Evolutionary conservation across 2,888 invertebrate species (phyloP).

Genomic region (Macropis europaea): DNA sequence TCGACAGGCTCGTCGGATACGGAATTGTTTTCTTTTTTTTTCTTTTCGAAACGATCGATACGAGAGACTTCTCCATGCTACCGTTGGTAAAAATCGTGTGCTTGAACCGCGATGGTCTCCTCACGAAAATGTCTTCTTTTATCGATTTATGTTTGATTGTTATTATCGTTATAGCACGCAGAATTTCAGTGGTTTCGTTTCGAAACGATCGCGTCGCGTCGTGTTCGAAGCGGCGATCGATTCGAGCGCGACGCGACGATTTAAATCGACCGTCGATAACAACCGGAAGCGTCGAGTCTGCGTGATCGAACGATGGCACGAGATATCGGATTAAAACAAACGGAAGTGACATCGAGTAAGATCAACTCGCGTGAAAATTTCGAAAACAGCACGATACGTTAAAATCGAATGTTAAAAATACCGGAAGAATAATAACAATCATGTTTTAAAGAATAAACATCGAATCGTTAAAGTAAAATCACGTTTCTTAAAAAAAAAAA

Average conservation of each 20-base stretch:
- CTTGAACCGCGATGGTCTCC: constrained; percentile 7
- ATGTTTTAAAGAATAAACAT: not conserved
- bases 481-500: not conserved
- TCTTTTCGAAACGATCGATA: constrained; percentile 21
- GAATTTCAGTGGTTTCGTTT: not conserved
- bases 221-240: constrained; percentile 1
- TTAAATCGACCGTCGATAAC: not conserved
- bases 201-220: not conserved
- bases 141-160: not conserved
- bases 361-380: no score
- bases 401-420: not conserved
- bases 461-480: not conserved
- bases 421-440: not conserved
- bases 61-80: constrained; percentile 43
- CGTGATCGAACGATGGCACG: constrained; percentile 16
- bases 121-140: constrained; percentile 11
- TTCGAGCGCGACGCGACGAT: constrained; percentile 19
- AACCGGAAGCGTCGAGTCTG: not conserved
- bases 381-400: no score
- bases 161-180: constrained; percentile 12
- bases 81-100: constrained; percentile 46
- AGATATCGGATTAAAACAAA: constrained; percentile 7
- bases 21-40: no score
- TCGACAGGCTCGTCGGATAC: constrained; percentile 37
- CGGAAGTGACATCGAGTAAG: no score